Evolutionary conservation across 2,797 vertebrate genomes (phyloP).

Genomic region (Ctenosaura bakeri): DNA sequence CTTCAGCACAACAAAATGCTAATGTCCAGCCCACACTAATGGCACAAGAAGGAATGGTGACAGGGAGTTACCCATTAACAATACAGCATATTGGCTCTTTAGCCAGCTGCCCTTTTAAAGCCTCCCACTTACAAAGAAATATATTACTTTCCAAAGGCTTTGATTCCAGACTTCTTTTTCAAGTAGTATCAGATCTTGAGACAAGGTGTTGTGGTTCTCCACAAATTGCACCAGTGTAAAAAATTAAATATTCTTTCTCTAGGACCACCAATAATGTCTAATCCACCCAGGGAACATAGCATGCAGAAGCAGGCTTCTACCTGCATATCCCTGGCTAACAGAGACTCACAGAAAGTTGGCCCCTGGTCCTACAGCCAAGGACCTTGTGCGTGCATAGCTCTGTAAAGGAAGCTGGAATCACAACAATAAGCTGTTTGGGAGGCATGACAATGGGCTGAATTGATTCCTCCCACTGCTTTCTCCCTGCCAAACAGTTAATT

Average conservation of each 20-base stretch:
- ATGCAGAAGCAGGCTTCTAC: background rate
- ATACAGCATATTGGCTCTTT: background rate
- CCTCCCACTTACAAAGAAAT: background rate
- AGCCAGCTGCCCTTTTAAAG: background rate
- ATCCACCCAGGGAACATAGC: background rate
- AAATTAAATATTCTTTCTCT: background rate
- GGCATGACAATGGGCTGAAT: background rate
- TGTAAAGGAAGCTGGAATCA: conserved; percentile 1
- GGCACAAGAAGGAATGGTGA: background rate
- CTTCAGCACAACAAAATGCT: background rate
- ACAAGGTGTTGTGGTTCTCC: background rate
- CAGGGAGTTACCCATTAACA: background rate
- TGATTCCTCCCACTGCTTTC: background rate
- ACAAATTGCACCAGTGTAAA: conserved; percentile 11
- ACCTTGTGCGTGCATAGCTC: background rate
- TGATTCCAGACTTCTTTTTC: background rate
- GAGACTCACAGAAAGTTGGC: background rate
- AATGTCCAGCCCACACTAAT: background rate
- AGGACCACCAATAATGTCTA: background rate
- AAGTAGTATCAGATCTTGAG: background rate
- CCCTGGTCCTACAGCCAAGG: background rate
- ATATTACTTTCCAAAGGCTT: background rate
- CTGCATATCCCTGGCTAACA: background rate
- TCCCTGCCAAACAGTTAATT: conserved; percentile 7
- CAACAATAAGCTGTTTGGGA: background rate